Percentiles rank a stretch among this genome's conserved stretches.
phyloP scores from a whole-genome alignment of 2,888 invertebrate species.

The Petrolisthes cinctipes region DNA sequence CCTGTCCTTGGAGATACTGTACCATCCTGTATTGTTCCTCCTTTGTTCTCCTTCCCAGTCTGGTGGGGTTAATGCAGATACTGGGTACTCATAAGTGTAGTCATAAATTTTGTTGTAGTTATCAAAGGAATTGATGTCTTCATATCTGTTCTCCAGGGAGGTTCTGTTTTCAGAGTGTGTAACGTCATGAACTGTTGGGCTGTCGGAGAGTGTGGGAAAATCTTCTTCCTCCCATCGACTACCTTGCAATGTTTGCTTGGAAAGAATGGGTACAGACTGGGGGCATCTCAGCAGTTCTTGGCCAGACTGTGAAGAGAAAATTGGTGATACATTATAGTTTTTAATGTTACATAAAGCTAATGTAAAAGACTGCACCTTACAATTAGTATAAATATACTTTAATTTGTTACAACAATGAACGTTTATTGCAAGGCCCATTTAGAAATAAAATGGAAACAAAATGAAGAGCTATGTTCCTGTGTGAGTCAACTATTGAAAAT shows the following conservation, averaged over 20 bases:
- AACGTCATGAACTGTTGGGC: background rate
- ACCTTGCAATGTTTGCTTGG: background rate
- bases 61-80: background rate
- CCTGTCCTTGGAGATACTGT: conserved; percentile 38
- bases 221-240: background rate
- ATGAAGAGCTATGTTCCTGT: no score
- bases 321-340: no score
- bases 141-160: no score
- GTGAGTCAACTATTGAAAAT: no score
- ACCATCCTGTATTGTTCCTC: conserved; percentile 5
- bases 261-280: background rate
- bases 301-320: background rate
- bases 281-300: background rate
- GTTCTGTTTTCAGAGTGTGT: no score
- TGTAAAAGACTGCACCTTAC: no score
- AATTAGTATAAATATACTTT: no score
- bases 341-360: no score
- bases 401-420: no score
- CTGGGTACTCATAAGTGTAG: background rate
- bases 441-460: no score
- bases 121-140: background rate
- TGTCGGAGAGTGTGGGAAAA: background rate
- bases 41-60: background rate
- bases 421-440: no score
- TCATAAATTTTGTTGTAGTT: background rate